phyloP scores from a whole-genome alignment of 2,113 vertebrate species.

The Xenopus laevis region DNA sequence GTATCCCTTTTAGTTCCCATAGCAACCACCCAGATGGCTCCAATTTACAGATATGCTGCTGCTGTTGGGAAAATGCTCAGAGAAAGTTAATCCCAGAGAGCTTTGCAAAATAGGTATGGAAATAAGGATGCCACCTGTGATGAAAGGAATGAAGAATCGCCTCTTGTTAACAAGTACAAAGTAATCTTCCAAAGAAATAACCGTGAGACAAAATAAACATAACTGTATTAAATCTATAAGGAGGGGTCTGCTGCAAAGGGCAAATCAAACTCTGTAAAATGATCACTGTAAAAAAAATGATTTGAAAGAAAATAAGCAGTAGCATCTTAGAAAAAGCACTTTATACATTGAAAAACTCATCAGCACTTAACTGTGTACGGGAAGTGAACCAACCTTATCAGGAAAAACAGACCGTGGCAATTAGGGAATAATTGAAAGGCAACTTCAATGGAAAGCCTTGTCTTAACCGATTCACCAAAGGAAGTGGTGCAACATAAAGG shows the following conservation, averaged over 20 bases:
- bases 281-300: not conserved
- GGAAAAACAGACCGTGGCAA: conserved; percentile 13
- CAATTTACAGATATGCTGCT: conserved; percentile 57
- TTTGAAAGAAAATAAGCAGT: conserved; percentile 12
- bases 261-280: conserved; percentile 1
- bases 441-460: conserved; percentile 41
- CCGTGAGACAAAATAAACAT: not conserved
- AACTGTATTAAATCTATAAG: conserved; percentile 26
- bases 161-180: conserved; percentile 16
- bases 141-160: conserved; percentile 25
- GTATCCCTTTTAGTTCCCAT: conserved; percentile 76
- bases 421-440: conserved; percentile 33
- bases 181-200: conserved; percentile 21
- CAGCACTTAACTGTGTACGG: conserved; percentile 35
- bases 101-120: conserved; percentile 42
- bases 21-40: conserved; percentile 86
- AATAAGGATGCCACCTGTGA: conserved; percentile 34
- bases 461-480: conserved; percentile 46
- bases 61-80: conserved; percentile 53
- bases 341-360: conserved; percentile 26
- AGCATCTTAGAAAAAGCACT: conserved; percentile 45
- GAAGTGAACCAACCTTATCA: conserved; percentile 27
- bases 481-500: conserved; percentile 54
- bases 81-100: conserved; percentile 52
- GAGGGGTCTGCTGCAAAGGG: conserved; percentile 19